A percentile compares a stretch with the other conserved stretches of the same genome.
Conservation (phyloP, 2,797 vertebrate species). For the Erethizon dorsatum region DNA sequence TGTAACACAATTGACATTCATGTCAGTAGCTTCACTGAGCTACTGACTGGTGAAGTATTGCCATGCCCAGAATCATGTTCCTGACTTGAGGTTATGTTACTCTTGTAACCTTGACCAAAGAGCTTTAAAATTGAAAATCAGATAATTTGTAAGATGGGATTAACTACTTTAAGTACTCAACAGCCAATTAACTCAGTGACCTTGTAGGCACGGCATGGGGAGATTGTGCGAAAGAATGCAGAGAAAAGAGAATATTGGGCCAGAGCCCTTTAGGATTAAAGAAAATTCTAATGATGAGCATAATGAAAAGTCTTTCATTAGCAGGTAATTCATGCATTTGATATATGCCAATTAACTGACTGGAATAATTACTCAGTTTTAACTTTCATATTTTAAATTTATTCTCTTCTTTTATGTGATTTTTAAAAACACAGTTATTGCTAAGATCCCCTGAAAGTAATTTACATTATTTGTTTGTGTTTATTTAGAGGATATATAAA, state of each 20-base stretch:
- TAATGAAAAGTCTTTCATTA: slow-evolving; percentile 86
- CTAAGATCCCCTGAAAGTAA: slow-evolving; percentile 72
- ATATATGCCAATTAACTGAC: slow-evolving; percentile 82
- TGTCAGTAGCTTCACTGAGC: neutral
- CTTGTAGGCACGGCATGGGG: slow-evolving; percentile 72
- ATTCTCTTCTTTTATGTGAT: slow-evolving; percentile 55
- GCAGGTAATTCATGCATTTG: slow-evolving; percentile 79
- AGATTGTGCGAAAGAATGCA: slow-evolving; percentile 77
- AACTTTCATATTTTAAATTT: slow-evolving; percentile 77
- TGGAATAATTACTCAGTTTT: slow-evolving; percentile 84
- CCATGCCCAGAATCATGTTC: slow-evolving; percentile 65
- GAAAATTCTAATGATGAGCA: slow-evolving; percentile 75
- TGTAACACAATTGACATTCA: slow-evolving; percentile 20
- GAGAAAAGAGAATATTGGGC: slow-evolving; percentile 43
- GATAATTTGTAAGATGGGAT: slow-evolving; percentile 84
- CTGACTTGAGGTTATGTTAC: slow-evolving; percentile 69
- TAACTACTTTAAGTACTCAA: slow-evolving; percentile 78
- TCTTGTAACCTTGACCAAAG: slow-evolving; percentile 80
- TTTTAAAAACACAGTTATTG: slow-evolving; percentile 74
- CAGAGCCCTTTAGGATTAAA: slow-evolving; percentile 80
- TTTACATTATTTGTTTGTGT: slow-evolving; percentile 70
- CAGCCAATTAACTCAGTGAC: slow-evolving; percentile 85
- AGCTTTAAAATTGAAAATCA: slow-evolving; percentile 82
- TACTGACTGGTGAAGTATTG: slow-evolving; percentile 30
- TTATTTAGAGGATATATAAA: slow-evolving; percentile 80